These are phyloP conservation scores for Furcifer pardalis DNA, from an alignment of 2,797 vertebrate genomes.

Conservation along the genomic window DNA sequence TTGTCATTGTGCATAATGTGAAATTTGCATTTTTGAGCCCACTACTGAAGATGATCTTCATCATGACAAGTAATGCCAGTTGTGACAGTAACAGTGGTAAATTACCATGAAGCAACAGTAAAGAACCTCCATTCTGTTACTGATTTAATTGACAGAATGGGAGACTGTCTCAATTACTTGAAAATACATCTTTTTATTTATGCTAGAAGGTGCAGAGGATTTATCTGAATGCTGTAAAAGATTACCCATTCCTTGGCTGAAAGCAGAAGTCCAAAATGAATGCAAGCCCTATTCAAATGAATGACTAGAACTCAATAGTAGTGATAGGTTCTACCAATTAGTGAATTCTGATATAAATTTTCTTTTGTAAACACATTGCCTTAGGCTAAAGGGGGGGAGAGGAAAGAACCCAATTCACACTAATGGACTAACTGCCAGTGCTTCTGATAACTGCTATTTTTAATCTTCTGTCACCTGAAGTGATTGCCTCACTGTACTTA, in stretches of 20 bases:
- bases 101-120: slow-evolving; percentile 33
- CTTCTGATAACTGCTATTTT: too few relatives aligned
- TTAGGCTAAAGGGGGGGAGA: too few relatives aligned
- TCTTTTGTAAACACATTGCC: too few relatives aligned
- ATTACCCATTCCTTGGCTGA: neutral
- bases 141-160: slow-evolving; percentile 34
- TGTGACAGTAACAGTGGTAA: slow-evolving; percentile 31
- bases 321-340: too few relatives aligned
- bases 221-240: neutral
- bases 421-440: too few relatives aligned
- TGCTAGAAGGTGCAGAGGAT: neutral
- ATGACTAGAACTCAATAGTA: too few relatives aligned
- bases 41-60: slow-evolving; percentile 29
- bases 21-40: slow-evolving; percentile 34
- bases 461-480: neutral
- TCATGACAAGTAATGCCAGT: slow-evolving; percentile 25
- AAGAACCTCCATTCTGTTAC: slow-evolving; percentile 28
- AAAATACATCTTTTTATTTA: slow-evolving; percentile 27
- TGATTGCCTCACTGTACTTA: neutral
- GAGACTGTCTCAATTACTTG: slow-evolving; percentile 22
- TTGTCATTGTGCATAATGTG: slow-evolving; percentile 33
- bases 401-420: too few relatives aligned
- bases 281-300: neutral
- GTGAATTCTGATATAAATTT: too few relatives aligned
- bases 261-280: neutral